Percentiles rank a stretch among this genome's conserved stretches.
These are phyloP conservation scores for Antheraea assamensis DNA, from an alignment of 2,888 invertebrate genomes.

Conservation along the genomic window DNA sequence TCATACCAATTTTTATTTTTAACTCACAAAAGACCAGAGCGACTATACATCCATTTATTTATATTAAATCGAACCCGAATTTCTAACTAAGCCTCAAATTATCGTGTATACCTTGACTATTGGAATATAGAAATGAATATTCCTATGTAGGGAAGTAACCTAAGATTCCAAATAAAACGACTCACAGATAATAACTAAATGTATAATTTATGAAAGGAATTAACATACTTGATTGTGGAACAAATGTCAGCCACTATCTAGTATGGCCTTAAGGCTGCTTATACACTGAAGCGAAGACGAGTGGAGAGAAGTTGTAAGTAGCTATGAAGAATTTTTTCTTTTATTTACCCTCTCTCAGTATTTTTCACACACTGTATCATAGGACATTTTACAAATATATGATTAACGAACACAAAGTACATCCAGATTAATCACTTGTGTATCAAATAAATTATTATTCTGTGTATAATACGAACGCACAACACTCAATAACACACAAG, in stretches of 20 bases:
- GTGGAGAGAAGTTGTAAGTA: not conserved
- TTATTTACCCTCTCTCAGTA: too few relatives aligned
- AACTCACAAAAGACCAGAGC: not conserved
- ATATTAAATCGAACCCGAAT: not conserved
- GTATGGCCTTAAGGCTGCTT: not conserved
- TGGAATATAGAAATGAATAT: not conserved
- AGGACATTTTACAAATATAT: too few relatives aligned
- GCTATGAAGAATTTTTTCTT: not conserved
- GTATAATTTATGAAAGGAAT: not conserved
- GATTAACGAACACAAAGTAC: too few relatives aligned
- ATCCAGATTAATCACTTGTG: too few relatives aligned
- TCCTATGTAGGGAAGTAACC: not conserved
- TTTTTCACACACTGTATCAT: too few relatives aligned
- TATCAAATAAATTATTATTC: too few relatives aligned
- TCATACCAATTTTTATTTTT: too few relatives aligned
- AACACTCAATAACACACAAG: too few relatives aligned
- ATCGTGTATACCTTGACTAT: not conserved
- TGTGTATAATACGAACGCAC: too few relatives aligned
- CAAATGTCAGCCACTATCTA: not conserved
- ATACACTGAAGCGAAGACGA: not conserved
- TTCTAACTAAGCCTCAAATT: not conserved
- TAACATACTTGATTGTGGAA: slow-evolving; percentile 3
- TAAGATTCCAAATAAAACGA: not conserved
- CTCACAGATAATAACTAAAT: not conserved
- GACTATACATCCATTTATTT: not conserved